These are phyloP conservation scores for Meiosimyza platycephala DNA, from an alignment of 2,888 invertebrate genomes.

Conservation along the genomic window DNA sequence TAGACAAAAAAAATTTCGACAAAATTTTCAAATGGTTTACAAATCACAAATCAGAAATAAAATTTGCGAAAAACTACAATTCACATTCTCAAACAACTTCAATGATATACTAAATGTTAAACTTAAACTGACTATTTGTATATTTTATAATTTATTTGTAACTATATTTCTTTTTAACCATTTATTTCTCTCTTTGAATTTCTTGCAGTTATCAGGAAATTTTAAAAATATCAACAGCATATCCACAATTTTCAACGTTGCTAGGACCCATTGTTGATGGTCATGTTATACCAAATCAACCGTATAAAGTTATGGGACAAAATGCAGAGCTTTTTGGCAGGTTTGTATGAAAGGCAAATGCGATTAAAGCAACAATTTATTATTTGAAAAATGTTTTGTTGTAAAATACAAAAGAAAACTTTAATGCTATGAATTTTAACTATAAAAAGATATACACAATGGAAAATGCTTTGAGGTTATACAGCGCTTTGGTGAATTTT, in stretches of 20 bases:
- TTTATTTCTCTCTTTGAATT: constrained; percentile 23
- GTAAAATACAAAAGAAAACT: constrained; percentile 29
- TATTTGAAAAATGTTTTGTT: constrained; percentile 24
- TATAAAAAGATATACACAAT: too few species aligned
- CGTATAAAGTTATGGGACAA: constrained; percentile 79
- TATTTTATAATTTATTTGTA: not conserved
- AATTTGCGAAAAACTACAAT: too few species aligned
- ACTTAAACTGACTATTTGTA: constrained; percentile 6
- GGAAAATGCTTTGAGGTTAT: too few species aligned
- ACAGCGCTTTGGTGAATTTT: not conserved
- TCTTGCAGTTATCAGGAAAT: constrained; percentile 75
- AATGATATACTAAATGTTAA: too few species aligned
- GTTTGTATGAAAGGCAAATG: constrained; percentile 67
- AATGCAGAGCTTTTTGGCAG: constrained; percentile 80
- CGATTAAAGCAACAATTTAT: constrained; percentile 21
- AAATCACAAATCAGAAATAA: too few species aligned
- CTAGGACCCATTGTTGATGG: constrained; percentile 91
- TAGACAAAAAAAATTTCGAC: too few species aligned
- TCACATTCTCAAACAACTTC: too few species aligned
- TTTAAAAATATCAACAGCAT: constrained; percentile 74
- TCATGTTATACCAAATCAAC: constrained; percentile 85
- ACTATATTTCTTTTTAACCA: not conserved
- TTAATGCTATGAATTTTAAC: constrained; percentile 20
- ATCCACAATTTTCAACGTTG: constrained; percentile 83
- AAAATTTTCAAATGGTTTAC: too few species aligned